These are phyloP conservation scores for Decapterus maruadsi DNA, from an alignment of 2,797 vertebrate genomes.

Conservation along the genomic window DNA sequence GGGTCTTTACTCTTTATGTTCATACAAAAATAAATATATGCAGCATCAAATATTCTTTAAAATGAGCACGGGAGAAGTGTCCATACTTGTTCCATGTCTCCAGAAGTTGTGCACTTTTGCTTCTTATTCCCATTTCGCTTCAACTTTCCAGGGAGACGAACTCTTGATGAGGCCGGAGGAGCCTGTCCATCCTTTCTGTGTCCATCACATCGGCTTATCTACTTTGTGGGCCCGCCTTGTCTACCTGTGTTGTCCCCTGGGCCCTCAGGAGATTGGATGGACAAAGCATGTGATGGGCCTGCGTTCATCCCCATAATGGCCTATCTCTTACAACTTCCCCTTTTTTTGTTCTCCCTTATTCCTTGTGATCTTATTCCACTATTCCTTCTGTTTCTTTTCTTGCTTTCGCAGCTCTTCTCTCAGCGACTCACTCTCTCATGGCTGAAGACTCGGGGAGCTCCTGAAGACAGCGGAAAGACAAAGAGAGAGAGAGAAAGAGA, in stretches of 20 bases:
- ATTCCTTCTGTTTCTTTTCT: constrained; percentile 43
- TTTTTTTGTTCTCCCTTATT: constrained; percentile 38
- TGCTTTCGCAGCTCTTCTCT: constrained; percentile 59
- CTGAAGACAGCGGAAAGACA: constrained; percentile 71
- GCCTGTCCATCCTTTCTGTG: constrained; percentile 64
- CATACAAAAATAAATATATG: constrained; percentile 75
- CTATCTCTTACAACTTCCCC: constrained; percentile 50
- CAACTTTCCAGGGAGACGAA: constrained; percentile 47
- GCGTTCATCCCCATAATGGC: constrained; percentile 64
- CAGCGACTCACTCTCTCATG: constrained; percentile 71
- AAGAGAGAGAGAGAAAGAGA: constrained; percentile 44
- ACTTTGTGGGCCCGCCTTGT: constrained; percentile 53
- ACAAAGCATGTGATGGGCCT: constrained; percentile 50
- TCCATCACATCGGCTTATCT: constrained; percentile 67
- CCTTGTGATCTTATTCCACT: constrained; percentile 51
- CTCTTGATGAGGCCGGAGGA: constrained; percentile 46
- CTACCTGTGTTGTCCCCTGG: constrained; percentile 55
- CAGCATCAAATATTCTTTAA: constrained; percentile 63
- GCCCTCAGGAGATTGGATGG: constrained; percentile 61
- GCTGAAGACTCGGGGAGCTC: constrained; percentile 62
- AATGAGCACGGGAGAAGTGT: constrained; percentile 48
- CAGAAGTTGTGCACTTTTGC: constrained; percentile 52
- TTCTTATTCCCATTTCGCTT: constrained; percentile 58
- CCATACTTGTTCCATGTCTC: constrained; percentile 54
- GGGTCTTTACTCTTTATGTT: constrained; percentile 34